These are phyloP conservation scores for Vanessa tameamea DNA, from an alignment of 1,140 invertebrate species.

Conservation along the genomic window DNA sequence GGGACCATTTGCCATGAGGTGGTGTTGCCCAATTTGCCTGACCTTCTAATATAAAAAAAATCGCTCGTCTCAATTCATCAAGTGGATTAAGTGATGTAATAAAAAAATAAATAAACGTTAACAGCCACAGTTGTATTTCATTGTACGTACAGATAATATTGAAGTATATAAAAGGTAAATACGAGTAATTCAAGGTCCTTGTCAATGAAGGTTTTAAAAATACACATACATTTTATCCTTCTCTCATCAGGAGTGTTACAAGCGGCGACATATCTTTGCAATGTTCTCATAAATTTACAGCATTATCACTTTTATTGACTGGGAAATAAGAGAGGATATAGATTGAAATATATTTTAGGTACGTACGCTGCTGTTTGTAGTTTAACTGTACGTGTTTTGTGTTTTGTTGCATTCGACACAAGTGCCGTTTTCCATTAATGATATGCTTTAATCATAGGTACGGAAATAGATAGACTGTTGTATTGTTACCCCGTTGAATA, in stretches of 20 bases:
- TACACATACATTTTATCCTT: background rate
- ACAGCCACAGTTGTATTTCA: background rate
- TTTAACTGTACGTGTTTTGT: background rate
- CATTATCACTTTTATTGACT: background rate
- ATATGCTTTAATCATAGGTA: background rate
- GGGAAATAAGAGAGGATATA: background rate
- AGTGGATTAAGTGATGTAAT: background rate
- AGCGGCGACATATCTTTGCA: background rate
- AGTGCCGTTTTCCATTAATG: background rate
- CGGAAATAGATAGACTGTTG: background rate
- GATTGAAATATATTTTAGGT: background rate
- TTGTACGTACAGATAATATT: background rate
- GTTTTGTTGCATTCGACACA: background rate
- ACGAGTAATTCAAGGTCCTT: slow-evolving; percentile 2
- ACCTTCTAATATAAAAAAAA: too few species aligned
- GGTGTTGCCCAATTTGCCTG: too few species aligned
- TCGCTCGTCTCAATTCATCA: too few species aligned
- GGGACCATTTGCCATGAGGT: too few species aligned
- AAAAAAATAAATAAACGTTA: background rate
- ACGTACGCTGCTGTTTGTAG: background rate
- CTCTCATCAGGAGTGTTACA: background rate
- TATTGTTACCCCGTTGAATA: slow-evolving; percentile 9
- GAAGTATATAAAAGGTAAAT: background rate
- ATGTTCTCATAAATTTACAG: background rate
- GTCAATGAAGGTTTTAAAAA: slow-evolving; percentile 5